A percentile compares a stretch with the other conserved stretches of the same genome.
Conservation (phyloP, 2,888 invertebrate species). For the Torymus tubicola region DNA sequence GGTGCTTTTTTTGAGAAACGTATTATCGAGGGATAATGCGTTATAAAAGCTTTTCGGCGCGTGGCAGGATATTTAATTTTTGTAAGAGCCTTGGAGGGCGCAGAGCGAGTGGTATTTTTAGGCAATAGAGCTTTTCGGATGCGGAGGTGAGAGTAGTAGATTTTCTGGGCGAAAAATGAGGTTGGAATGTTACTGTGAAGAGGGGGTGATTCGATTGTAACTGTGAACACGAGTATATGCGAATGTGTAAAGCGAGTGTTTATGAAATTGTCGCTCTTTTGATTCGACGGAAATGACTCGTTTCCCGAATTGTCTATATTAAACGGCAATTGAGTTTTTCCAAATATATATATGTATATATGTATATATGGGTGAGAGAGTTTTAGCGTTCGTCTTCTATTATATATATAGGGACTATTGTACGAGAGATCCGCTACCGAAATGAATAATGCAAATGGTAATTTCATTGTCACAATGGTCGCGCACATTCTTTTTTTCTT, state of each 20-base stretch:
- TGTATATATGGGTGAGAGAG: neutral
- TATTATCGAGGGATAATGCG: constrained; percentile 50
- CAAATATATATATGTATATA: neutral
- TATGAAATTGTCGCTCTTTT: no score
- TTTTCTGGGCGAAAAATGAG: no score
- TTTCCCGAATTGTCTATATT: no score
- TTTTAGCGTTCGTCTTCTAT: neutral
- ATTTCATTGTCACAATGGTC: constrained; percentile 30
- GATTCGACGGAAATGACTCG: no score
- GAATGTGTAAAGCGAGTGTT: no score
- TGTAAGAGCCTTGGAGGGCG: constrained; percentile 42
- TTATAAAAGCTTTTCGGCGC: constrained; percentile 53
- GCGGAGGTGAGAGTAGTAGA: no score
- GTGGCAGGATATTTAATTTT: constrained; percentile 55
- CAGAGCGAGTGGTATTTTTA: constrained; percentile 25
- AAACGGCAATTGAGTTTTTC: no score
- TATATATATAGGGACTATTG: neutral
- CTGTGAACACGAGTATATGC: no score
- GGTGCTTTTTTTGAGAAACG: constrained; percentile 37
- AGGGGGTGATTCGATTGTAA: no score
- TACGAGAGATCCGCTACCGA: neutral
- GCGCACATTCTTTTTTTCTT: neutral
- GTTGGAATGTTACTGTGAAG: no score
- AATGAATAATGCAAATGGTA: constrained; percentile 46
- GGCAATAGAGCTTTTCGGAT: neutral